phyloP scores from a whole-genome alignment of 2,113 vertebrate genomes.

The Pelvicachromis taeniatus region DNA sequence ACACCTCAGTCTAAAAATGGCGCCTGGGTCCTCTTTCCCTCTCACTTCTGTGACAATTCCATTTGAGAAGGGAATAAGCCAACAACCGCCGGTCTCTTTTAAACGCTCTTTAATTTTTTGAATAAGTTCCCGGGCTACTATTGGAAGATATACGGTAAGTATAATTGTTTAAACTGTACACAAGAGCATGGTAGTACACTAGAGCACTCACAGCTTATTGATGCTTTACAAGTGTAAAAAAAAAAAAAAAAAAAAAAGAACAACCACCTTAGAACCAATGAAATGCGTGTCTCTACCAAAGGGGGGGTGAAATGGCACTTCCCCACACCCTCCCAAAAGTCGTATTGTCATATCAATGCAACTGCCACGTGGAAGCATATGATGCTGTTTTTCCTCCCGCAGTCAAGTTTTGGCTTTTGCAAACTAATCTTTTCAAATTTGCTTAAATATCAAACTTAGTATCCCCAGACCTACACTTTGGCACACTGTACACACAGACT shows the following conservation, averaged over 20 bases:
- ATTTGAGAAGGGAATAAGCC: too few relatives aligned
- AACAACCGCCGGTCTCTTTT: too few relatives aligned
- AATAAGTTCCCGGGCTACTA: too few relatives aligned
- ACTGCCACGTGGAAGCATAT: not conserved
- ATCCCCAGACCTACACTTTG: not conserved
- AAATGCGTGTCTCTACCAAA: not conserved
- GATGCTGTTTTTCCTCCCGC: not conserved
- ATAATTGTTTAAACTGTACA: not conserved
- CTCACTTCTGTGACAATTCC: too few relatives aligned
- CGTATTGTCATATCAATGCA: not conserved
- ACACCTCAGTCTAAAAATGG: too few relatives aligned
- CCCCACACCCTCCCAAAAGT: not conserved
- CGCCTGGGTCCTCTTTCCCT: too few relatives aligned
- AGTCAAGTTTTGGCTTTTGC: not conserved
- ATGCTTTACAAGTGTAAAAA: not conserved
- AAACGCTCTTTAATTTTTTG: too few relatives aligned
- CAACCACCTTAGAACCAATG: not conserved
- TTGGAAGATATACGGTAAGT: too few relatives aligned
- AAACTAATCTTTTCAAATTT: not conserved
- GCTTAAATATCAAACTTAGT: not conserved
- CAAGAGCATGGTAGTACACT: conserved; percentile 4
- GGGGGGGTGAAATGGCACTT: not conserved
- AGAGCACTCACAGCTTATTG: not conserved
- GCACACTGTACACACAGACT: not conserved
- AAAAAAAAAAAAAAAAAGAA: not conserved